Conservation (phyloP, 53 echinoderm and acorn worm genomes). For the Paelopatides confundens region DNA sequence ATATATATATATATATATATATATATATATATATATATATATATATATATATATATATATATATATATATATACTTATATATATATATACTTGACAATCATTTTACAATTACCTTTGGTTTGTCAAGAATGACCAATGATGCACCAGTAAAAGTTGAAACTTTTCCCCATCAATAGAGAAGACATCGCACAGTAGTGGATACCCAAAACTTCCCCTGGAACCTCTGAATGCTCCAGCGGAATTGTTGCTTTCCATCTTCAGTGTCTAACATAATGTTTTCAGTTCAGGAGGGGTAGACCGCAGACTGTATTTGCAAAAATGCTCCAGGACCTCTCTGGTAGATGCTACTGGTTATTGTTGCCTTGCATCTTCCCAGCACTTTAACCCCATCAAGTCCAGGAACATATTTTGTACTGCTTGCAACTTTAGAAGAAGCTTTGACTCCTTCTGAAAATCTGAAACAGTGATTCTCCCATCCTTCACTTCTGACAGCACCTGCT, state of each 20-base stretch:
- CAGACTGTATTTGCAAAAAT: slow-evolving; percentile 13
- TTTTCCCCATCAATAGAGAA: not conserved
- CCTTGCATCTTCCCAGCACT: not conserved
- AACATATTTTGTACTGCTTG: slow-evolving; percentile 4
- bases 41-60: no score
- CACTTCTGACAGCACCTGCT: slow-evolving; percentile 6
- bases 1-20: no score
- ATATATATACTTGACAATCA: no score
- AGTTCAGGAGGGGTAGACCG: slow-evolving; percentile 17
- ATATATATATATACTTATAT: no score
- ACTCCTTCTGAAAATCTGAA: not conserved
- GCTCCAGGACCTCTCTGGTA: slow-evolving; percentile 3
- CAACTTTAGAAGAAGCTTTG: slow-evolving; percentile 6
- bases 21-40: no score
- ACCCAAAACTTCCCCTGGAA: not conserved
- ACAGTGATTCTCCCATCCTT: not conserved
- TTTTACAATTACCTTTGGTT: not conserved
- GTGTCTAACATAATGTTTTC: slow-evolving; percentile 14
- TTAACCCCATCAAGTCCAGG: not conserved
- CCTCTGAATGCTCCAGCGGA: not conserved
- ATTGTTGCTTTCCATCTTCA: not conserved
- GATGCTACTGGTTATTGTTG: not conserved
- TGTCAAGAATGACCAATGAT: slow-evolving; percentile 4
- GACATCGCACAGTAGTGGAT: not conserved
- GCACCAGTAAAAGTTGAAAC: slow-evolving; percentile 7